Percentiles rank a stretch among this genome's conserved stretches.
Conservation (phyloP, 2,888 invertebrate genomes). For the Ichneumoninae sp. region DNA sequence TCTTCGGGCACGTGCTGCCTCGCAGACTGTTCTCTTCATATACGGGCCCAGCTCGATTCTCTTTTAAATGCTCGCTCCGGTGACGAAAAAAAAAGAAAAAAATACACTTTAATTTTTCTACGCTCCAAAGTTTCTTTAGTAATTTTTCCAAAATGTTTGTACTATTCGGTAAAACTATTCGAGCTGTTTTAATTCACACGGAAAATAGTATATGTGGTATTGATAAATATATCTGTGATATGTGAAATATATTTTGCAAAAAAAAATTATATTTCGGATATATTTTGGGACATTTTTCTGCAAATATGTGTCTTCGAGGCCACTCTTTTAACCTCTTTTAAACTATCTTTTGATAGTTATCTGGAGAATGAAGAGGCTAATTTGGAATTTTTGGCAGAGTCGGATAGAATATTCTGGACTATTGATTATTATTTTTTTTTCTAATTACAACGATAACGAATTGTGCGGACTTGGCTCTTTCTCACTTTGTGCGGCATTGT, state of each 20-base stretch:
- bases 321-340: too few relatives aligned
- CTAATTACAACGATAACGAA: constrained; percentile 3
- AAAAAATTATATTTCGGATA: too few relatives aligned
- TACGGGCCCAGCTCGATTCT: neutral
- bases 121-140: too few relatives aligned
- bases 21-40: neutral
- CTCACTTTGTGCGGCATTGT: constrained; percentile 39
- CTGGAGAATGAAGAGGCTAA: neutral
- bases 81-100: neutral
- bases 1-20: constrained; percentile 61
- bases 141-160: too few relatives aligned
- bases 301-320: too few relatives aligned
- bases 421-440: neutral
- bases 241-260: too few relatives aligned
- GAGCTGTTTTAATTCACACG: neutral
- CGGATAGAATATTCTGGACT: neutral
- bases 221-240: too few relatives aligned
- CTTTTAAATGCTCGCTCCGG: neutral
- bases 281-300: too few relatives aligned
- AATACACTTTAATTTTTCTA: neutral
- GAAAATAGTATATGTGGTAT: neutral
- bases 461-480: neutral
- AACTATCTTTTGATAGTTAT: neutral
- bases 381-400: neutral
- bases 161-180: neutral